These are phyloP conservation scores for Fringilla coelebs DNA, from an alignment of 2,797 vertebrate species.

Conservation along the genomic window DNA sequence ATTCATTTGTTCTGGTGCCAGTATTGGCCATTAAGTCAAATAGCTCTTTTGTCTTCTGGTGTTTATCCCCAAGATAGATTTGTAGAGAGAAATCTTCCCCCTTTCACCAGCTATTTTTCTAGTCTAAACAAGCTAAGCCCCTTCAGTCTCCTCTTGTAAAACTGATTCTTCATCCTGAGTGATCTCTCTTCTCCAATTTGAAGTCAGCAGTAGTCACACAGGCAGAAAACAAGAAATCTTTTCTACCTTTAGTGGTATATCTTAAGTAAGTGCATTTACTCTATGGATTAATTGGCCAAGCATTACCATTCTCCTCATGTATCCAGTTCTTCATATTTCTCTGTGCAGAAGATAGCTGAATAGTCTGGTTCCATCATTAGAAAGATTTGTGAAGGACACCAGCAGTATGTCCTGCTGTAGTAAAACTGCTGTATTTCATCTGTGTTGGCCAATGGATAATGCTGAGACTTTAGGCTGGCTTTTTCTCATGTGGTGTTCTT, in stretches of 20 bases:
- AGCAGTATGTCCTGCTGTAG: neutral
- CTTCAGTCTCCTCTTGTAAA: neutral
- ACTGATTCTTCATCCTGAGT: neutral
- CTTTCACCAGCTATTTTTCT: constrained; percentile 24
- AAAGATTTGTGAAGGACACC: neutral
- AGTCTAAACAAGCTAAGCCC: constrained; percentile 4
- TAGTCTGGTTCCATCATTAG: neutral
- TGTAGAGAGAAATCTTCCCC: neutral
- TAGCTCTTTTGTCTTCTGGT: constrained; percentile 35
- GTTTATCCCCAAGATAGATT: constrained; percentile 6
- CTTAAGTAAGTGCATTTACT: neutral
- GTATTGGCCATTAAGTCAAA: constrained; percentile 5
- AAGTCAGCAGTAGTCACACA: neutral
- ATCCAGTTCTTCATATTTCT: neutral
- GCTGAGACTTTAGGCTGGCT: neutral
- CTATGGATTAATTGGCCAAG: neutral
- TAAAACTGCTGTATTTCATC: neutral
- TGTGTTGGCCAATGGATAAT: neutral
- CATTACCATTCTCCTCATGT: neutral
- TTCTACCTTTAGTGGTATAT: neutral
- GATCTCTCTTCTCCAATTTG: neutral
- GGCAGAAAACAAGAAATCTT: neutral
- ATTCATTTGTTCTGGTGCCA: constrained; percentile 30
- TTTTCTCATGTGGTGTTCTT: constrained; percentile 48
- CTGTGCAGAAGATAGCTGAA: neutral